Conservation (phyloP, 2,888 invertebrate genomes). For the Euplagia quadripunctaria region DNA sequence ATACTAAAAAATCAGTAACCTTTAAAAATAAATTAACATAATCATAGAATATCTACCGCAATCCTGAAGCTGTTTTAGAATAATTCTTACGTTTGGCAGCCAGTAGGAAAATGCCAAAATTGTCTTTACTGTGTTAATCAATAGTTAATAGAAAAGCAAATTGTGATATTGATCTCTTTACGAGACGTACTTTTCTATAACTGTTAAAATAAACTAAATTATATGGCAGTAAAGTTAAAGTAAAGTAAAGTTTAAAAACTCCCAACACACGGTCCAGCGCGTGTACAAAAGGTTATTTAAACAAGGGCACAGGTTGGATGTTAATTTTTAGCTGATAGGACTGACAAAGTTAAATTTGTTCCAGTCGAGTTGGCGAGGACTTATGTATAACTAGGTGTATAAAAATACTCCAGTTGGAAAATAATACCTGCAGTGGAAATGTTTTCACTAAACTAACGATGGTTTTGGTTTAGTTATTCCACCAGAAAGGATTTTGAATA, state of each 20-base stretch:
- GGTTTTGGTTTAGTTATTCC: not conserved
- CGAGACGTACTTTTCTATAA: not conserved
- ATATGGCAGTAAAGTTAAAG: conserved; percentile 28
- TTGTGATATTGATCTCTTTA: not conserved
- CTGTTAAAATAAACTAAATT: not conserved
- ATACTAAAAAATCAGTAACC: no score
- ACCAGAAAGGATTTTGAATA: not conserved
- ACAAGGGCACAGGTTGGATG: conserved; percentile 34
- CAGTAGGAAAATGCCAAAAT: no score
- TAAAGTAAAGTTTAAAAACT: conserved; percentile 36
- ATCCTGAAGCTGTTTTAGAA: no score
- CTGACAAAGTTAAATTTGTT: conserved; percentile 26
- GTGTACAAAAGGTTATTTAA: conserved; percentile 43
- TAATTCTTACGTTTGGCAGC: no score
- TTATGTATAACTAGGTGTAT: not conserved
- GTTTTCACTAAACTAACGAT: not conserved
- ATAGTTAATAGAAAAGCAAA: no score
- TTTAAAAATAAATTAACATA: no score
- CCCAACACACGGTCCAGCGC: conserved; percentile 19
- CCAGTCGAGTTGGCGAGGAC: not conserved
- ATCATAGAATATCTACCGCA: no score
- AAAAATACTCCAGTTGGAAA: not conserved
- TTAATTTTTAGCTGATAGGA: conserved; percentile 37
- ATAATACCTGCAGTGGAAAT: not conserved
- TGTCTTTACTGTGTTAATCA: no score